Percentiles rank a stretch among this genome's conserved stretches.
Evolutionary conservation across 1,140 invertebrate species (phyloP).

Genomic region (honey bee (Apis mellifera)): DNA sequence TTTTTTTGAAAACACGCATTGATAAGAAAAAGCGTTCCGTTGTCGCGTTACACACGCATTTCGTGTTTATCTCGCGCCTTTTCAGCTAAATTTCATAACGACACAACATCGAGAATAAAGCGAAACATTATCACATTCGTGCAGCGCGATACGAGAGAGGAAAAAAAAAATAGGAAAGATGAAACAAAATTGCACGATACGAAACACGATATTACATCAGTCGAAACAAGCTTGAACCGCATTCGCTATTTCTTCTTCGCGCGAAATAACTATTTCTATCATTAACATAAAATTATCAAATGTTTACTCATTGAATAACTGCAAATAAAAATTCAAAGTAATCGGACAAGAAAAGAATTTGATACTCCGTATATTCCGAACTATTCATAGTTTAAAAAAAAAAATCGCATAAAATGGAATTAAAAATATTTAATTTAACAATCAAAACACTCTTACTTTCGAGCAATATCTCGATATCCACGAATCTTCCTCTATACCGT

Average conservation of each 20-base stretch:
- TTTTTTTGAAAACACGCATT: neutral
- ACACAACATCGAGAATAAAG: neutral
- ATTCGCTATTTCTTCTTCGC: neutral
- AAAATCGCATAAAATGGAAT: no score
- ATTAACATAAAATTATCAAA: no score
- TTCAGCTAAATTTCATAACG: neutral
- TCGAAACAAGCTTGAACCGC: neutral
- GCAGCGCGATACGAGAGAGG: neutral
- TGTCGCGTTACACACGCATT: neutral
- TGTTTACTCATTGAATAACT: neutral
- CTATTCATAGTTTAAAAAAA: neutral
- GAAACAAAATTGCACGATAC: neutral
- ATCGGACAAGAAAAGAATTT: neutral
- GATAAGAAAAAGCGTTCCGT: neutral
- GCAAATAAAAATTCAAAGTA: no score
- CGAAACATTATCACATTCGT: neutral
- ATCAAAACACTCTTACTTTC: neutral
- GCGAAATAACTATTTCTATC: no score
- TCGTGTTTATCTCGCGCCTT: constrained; percentile 1
- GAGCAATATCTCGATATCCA: neutral
- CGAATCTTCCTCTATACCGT: neutral
- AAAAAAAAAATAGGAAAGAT: neutral
- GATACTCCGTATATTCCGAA: neutral
- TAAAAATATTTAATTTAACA: neutral
- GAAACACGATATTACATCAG: neutral